Percentiles rank a stretch among this genome's conserved stretches.
These are phyloP conservation scores for Hiodon alosoides DNA, from an alignment of 2,113 vertebrate genomes.

Conservation along the genomic window DNA sequence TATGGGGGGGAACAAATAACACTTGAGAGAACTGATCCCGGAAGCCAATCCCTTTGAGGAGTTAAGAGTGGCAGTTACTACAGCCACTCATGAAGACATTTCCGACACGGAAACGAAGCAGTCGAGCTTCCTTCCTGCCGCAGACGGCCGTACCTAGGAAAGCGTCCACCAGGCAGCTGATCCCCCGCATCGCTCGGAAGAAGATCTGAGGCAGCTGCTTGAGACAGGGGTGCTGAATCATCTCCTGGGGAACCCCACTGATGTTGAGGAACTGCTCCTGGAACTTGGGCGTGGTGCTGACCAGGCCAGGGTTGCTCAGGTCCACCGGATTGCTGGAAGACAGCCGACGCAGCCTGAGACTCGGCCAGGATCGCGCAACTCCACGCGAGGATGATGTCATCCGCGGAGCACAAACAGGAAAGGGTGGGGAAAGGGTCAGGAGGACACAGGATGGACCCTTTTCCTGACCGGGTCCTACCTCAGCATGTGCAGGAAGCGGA, in stretches of 20 bases:
- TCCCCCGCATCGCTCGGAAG: slow-evolving; percentile 92
- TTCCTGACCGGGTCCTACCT: slow-evolving; percentile 60
- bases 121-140: neutral
- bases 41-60: neutral
- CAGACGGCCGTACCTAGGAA: slow-evolving; percentile 78
- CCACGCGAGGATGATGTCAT: neutral
- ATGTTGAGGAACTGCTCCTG: slow-evolving; percentile 93
- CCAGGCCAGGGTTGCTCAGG: slow-evolving; percentile 89
- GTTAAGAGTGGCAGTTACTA: neutral
- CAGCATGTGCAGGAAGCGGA: slow-evolving; percentile 95
- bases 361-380: neutral
- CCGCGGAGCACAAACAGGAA: too few species aligned
- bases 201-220: slow-evolving; percentile 96
- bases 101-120: neutral
- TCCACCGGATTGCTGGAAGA: slow-evolving; percentile 85
- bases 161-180: slow-evolving; percentile 92
- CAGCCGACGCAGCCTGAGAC: neutral
- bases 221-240: slow-evolving; percentile 89
- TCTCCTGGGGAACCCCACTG: slow-evolving; percentile 84
- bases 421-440: neutral
- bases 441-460: neutral
- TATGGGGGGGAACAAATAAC: slow-evolving; percentile 56
- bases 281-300: slow-evolving; percentile 95
- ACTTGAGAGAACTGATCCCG: slow-evolving; percentile 18
- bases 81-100: neutral